Evolutionary conservation across 1,140 invertebrate genomes (phyloP).

Genomic region (Drosophila quadrilineata): DNA sequence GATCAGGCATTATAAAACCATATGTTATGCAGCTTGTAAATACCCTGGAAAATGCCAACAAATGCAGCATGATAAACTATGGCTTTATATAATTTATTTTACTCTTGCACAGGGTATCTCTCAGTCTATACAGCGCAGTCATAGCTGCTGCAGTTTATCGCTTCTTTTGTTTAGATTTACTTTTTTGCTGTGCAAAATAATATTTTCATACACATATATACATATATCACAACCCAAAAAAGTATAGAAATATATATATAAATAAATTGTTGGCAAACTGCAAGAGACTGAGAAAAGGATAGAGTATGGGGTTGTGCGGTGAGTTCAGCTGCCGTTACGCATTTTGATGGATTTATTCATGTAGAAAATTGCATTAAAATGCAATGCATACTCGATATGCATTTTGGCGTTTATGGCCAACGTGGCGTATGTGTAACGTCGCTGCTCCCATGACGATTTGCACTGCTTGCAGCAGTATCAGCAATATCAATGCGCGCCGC

Average conservation of each 20-base stretch:
- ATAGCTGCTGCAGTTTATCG: not conserved
- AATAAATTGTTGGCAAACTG: no score
- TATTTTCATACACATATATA: no score
- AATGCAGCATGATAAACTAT: not conserved
- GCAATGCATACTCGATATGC: conserved; percentile 11
- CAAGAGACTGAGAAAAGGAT: no score
- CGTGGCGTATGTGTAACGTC: conserved; percentile 6
- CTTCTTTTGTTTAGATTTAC: conserved; percentile 33
- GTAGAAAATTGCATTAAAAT: conserved; percentile 47
- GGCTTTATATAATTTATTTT: no score
- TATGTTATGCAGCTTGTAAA: conserved; percentile 3
- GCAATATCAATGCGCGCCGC: conserved; percentile 10
- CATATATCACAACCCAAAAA: no score
- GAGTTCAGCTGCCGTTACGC: conserved; percentile 26
- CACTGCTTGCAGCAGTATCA: no score
- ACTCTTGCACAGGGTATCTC: not conserved
- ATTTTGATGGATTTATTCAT: conserved; percentile 49
- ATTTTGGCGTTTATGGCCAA: not conserved
- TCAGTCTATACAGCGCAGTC: not conserved
- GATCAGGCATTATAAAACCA: not conserved
- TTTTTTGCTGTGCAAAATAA: conserved; percentile 29
- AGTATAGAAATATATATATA: no score
- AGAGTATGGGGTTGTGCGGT: no score
- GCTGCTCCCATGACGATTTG: no score
- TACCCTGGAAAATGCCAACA: conserved; percentile 6